Conservation (phyloP, 2,113 vertebrate genomes). For the Fulmarus glacialis region DNA sequence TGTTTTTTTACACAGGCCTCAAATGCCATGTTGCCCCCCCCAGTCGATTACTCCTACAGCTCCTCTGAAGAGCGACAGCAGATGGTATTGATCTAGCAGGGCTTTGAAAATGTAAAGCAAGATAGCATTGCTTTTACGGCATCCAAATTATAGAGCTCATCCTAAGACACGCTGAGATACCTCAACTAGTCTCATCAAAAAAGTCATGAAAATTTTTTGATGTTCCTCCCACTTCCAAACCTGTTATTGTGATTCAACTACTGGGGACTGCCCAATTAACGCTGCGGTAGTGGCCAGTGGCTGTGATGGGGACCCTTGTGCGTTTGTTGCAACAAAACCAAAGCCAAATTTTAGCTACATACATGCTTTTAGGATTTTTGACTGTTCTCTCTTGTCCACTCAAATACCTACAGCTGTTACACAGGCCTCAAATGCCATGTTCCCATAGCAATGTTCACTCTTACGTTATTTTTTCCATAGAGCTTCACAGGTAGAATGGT, state of each 20-base stretch:
- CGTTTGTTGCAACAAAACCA: background rate
- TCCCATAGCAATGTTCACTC: background rate
- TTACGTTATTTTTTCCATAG: accelerated
- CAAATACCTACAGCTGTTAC: background rate
- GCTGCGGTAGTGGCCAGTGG: accelerated
- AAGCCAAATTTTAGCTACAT: background rate
- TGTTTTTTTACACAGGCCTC: too few species aligned
- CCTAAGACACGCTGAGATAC: background rate
- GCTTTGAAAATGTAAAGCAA: background rate
- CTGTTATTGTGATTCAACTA: accelerated
- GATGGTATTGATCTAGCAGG: background rate
- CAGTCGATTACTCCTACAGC: background rate
- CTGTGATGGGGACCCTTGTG: accelerated
- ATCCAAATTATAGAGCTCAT: background rate
- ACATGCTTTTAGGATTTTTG: accelerated
- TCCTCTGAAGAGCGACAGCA: background rate
- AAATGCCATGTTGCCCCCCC: background rate
- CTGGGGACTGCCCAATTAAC: background rate
- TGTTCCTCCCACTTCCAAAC: background rate
- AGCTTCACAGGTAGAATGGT: background rate
- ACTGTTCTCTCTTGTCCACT: background rate
- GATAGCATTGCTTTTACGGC: background rate
- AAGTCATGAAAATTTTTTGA: background rate
- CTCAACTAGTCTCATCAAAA: background rate
- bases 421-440: accelerated